These are phyloP conservation scores for Valencia hispanica DNA, from an alignment of 2,797 vertebrate species.

Conservation along the genomic window DNA sequence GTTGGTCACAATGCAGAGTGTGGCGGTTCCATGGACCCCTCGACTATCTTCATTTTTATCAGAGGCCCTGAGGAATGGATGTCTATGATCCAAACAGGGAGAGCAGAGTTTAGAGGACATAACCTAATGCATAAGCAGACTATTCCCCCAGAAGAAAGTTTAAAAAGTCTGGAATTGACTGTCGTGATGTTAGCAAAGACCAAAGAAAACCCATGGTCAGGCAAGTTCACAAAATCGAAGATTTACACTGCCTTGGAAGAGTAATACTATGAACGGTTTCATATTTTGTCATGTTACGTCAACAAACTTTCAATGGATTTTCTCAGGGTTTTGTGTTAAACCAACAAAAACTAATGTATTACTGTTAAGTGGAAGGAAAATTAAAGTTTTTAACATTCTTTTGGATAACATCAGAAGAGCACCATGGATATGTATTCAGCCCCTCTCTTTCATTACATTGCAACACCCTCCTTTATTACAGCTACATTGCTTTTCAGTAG, in stretches of 20 bases:
- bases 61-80: conserved; percentile 82
- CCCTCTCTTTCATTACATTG: neutral
- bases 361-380: neutral
- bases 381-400: neutral
- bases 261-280: neutral
- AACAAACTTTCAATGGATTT: neutral
- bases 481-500: neutral
- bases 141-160: conserved; percentile 16
- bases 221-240: neutral
- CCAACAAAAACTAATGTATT: neutral
- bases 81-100: conserved; percentile 70
- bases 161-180: conserved; percentile 25
- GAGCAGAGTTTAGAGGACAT: conserved; percentile 3
- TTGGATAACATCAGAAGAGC: neutral
- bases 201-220: neutral
- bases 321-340: too few relatives aligned
- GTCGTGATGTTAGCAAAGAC: neutral
- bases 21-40: conserved; percentile 88
- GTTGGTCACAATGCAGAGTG: conserved; percentile 89
- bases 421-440: neutral
- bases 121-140: conserved; percentile 1
- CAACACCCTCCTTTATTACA: neutral
- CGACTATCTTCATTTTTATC: conserved; percentile 81
- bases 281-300: neutral
- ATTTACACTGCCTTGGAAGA: neutral